Evolutionary conservation across 2,797 vertebrate genomes (phyloP), one percentile per base, ranked within the genome.

Genomic region (Tokudaia muenninki): DNA sequence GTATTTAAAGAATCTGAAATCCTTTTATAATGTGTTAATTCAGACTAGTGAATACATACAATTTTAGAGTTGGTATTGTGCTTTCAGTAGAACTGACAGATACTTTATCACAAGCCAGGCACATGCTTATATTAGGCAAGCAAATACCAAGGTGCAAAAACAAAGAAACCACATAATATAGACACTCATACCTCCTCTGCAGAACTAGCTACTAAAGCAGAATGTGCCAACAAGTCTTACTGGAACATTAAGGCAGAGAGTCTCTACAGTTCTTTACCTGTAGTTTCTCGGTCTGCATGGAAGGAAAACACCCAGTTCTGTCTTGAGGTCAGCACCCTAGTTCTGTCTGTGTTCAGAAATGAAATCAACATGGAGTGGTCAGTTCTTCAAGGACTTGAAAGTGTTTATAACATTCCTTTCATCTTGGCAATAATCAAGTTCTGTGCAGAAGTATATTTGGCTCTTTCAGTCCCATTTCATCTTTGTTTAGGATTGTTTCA

Each of bases 371-470:
- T 1, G 14, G 22, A 41, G 17, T 21, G 41, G 4, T 21, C 12
- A 22, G 6, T 9, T 24, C 77, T 59, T 10, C 11, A 57, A 61
- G 19, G 11, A 22, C 47, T 3, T 44, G 22, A 67, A 26, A 24
- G 31, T 61, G 21, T 14, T 26, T 13, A 47, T 16, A 37, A 87
- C 6, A 31, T 50, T 70, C 70, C 16, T 75, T 10, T 57, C 1
- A 55, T 5, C 13, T 21, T 50, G 29, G 11, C 41, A 63, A 26
- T 16, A n/a, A 16, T 61, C 31, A 78, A 26, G 47, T 50, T 24
- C 34, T 24, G 14, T 37, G 24, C 13, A 1, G 1, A 19, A 52
- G 1, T 8, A 16, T 14, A 19, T 4, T 1, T 0, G 29, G 7
- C 1, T 21, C 41, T 34, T 6, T 47, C 5, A 22, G 6, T 11